phyloP scores from a whole-genome alignment of 2,888 invertebrate species.

The Rhynchonema sp. region DNA sequence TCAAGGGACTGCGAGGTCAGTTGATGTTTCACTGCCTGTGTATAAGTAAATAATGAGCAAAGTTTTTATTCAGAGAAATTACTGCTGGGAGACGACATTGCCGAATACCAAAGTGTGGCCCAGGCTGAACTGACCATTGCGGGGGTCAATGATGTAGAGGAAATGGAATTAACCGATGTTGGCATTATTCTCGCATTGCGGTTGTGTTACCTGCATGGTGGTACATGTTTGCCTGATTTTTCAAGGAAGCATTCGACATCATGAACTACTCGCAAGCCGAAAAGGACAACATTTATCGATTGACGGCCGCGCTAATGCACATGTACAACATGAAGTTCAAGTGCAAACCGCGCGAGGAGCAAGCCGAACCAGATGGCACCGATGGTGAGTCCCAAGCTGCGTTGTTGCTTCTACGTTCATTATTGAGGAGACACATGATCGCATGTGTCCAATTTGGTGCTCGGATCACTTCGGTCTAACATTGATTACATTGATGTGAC shows the following conservation, averaged over 20 bases:
- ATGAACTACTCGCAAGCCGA: slow-evolving; percentile 89
- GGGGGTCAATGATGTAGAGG: slow-evolving; percentile 77
- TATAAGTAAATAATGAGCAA: neutral
- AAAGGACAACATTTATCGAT: slow-evolving; percentile 86
- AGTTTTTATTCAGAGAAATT: neutral
- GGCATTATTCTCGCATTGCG: neutral
- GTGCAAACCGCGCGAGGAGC: slow-evolving; percentile 76
- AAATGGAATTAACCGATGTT: slow-evolving; percentile 40
- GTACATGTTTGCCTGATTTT: neutral
- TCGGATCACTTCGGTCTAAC: neutral
- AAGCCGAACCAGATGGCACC: slow-evolving; percentile 50
- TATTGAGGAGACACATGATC: neutral
- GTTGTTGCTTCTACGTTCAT: no score
- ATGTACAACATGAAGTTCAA: slow-evolving; percentile 99
- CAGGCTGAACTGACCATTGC: slow-evolving; percentile 83
- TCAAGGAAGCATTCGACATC: slow-evolving; percentile 87
- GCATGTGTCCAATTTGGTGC: no score
- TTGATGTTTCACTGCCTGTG: no score
- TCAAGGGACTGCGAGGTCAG: slow-evolving; percentile 23
- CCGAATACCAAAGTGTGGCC: slow-evolving; percentile 72
- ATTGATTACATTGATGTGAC: neutral
- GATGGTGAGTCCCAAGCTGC: slow-evolving; percentile 11
- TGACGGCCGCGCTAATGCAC: slow-evolving; percentile 90
- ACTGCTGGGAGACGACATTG: slow-evolving; percentile 43
- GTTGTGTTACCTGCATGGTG: neutral